Evolutionary conservation across 2,113 vertebrate species (phyloP).

Genomic region (Pelvicachromis taeniatus): DNA sequence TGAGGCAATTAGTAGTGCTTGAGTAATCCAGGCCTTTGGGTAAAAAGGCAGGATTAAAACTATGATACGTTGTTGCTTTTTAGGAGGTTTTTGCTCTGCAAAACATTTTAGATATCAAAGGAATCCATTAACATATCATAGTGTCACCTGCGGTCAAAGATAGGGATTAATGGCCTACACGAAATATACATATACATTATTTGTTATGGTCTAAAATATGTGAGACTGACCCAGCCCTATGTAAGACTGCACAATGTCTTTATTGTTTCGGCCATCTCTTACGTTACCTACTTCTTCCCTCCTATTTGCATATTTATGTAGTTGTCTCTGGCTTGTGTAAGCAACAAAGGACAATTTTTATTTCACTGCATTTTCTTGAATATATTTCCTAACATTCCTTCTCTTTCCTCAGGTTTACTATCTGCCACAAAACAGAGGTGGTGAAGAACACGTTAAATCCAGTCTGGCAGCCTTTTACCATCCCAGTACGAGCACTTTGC

Average conservation of each 20-base stretch:
- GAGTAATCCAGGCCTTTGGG: conserved; percentile 18
- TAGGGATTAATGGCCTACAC: not conserved
- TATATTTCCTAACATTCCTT: not conserved
- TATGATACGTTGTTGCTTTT: conserved; percentile 7
- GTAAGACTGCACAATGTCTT: not conserved
- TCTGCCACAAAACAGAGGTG: conserved; percentile 74
- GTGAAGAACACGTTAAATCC: conserved; percentile 73
- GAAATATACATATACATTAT: conserved; percentile 33
- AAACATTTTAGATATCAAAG: conserved; percentile 11
- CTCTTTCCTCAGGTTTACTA: conserved; percentile 60
- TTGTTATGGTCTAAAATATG: conserved; percentile 22
- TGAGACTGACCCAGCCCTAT: conserved; percentile 15
- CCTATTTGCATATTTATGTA: not conserved
- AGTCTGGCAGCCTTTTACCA: conserved; percentile 69
- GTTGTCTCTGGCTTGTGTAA: not conserved
- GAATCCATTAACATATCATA: conserved; percentile 29
- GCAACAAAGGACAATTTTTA: not conserved
- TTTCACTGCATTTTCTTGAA: not conserved
- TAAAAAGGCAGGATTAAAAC: not conserved
- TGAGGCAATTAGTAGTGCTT: not conserved
- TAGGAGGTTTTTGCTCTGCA: not conserved
- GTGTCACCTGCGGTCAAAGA: not conserved
- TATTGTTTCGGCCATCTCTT: not conserved
- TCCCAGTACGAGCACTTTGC: conserved; percentile 68
- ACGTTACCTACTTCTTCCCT: not conserved